Conservation (phyloP, 2,888 invertebrate genomes). For the Parnassius apollo region DNA sequence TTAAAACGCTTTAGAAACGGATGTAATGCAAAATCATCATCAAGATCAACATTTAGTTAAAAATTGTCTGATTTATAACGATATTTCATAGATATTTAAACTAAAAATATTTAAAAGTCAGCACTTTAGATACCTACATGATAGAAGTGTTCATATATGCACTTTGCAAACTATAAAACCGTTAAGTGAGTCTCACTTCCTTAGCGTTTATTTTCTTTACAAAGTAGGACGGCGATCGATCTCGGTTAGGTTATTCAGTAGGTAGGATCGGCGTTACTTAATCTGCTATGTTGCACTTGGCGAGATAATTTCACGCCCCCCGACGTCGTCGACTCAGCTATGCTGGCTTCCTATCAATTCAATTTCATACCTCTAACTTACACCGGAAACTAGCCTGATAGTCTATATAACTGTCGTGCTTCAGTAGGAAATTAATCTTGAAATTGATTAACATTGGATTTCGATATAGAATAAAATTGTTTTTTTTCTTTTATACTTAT, state of each 20-base stretch:
- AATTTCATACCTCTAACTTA: slow-evolving; percentile 61
- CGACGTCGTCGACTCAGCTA: slow-evolving; percentile 37
- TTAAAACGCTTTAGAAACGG: no score
- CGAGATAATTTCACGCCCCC: slow-evolving; percentile 63
- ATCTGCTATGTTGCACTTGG: slow-evolving; percentile 62
- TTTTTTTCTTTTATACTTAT: no score
- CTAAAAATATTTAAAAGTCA: slow-evolving; percentile 15
- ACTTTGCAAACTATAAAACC: slow-evolving; percentile 25
- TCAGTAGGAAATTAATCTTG: slow-evolving; percentile 21
- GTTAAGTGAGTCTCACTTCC: slow-evolving; percentile 27
- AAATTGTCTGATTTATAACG: no score
- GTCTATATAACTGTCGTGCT: slow-evolving; percentile 15
- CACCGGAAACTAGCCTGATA: slow-evolving; percentile 32
- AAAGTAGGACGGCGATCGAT: slow-evolving; percentile 56
- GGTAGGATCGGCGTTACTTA: slow-evolving; percentile 55
- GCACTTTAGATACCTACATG: slow-evolving; percentile 14
- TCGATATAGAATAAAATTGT: neutral
- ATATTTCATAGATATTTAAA: no score
- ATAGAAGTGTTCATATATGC: slow-evolving; percentile 23
- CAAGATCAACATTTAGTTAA: no score
- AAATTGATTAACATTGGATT: slow-evolving; percentile 22
- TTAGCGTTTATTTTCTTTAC: slow-evolving; percentile 46
- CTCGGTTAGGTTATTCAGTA: slow-evolving; percentile 45
- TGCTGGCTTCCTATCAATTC: slow-evolving; percentile 54
- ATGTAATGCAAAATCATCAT: no score